These are phyloP conservation scores for Cheumatopsyche charites DNA, from an alignment of 1,140 invertebrate species.

Conservation along the genomic window DNA sequence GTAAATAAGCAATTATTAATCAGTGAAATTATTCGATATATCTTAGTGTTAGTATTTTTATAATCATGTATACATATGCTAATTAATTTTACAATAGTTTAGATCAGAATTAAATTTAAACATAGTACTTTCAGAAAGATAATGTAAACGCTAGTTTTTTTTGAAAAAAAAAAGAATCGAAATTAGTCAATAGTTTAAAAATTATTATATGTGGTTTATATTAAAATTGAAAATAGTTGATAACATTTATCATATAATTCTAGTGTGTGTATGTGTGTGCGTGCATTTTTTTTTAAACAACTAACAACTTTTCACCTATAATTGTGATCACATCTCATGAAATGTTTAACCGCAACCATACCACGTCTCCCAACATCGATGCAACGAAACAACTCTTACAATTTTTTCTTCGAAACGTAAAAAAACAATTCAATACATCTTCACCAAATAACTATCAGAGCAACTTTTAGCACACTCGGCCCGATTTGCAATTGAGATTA, in stretches of 20 bases:
- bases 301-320: background rate
- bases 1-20: too few species aligned
- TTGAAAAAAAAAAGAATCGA: too few species aligned
- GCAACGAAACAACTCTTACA: background rate
- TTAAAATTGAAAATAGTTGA: background rate
- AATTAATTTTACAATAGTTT: too few species aligned
- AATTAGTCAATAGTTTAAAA: too few species aligned
- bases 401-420: background rate
- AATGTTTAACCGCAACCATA: background rate
- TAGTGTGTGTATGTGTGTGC: slow-evolving; percentile 14
- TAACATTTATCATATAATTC: slow-evolving; percentile 7
- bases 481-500: slow-evolving; percentile 62
- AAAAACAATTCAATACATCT: too few species aligned
- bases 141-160: too few species aligned
- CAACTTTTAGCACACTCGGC: slow-evolving; percentile 37
- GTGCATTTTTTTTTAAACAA: background rate
- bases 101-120: too few species aligned
- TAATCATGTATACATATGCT: too few species aligned
- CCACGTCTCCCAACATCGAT: background rate
- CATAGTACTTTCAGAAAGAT: too few species aligned
- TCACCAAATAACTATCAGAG: too few species aligned
- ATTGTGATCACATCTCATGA: slow-evolving; percentile 10
- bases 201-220: background rate
- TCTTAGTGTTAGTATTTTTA: too few species aligned
- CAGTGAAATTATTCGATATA: too few species aligned